Evolutionary conservation across 1,140 invertebrate species (phyloP).

Genomic region (Stegodyphus mimosarum): DNA sequence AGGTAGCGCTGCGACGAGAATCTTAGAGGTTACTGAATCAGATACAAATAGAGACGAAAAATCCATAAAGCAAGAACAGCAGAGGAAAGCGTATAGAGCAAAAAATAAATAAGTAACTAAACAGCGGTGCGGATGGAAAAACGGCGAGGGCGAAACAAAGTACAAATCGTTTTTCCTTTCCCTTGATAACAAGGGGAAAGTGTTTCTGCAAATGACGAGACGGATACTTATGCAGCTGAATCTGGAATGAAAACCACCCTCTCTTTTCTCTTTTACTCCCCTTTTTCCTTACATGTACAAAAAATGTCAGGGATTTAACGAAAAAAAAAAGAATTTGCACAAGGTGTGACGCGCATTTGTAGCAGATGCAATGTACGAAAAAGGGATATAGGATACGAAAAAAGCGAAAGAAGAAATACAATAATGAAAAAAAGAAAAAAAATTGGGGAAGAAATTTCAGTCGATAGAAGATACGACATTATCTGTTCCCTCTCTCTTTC

Average conservation of each 20-base stretch:
- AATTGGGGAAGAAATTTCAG: slow-evolving; percentile 41
- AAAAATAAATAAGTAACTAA: slow-evolving; percentile 15
- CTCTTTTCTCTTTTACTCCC: slow-evolving; percentile 39
- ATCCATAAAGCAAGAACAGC: background rate
- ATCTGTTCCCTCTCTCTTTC: slow-evolving; percentile 43
- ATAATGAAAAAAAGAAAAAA: slow-evolving; percentile 37
- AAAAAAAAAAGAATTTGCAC: slow-evolving; percentile 18
- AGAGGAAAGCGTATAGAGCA: background rate
- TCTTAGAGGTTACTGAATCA: background rate
- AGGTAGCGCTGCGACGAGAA: background rate
- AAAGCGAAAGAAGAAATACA: slow-evolving; percentile 47
- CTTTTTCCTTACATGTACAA: too few relatives aligned
- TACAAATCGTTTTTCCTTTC: slow-evolving; percentile 54
- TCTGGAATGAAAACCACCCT: slow-evolving; percentile 45
- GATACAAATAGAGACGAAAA: background rate
- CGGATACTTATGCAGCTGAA: slow-evolving; percentile 51
- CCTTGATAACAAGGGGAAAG: slow-evolving; percentile 17
- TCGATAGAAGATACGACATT: slow-evolving; percentile 60
- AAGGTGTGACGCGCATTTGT: slow-evolving; percentile 33
- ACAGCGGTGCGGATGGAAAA: background rate
- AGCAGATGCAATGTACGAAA: slow-evolving; percentile 47
- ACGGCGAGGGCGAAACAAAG: slow-evolving; percentile 3
- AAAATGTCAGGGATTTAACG: background rate
- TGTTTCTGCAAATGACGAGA: slow-evolving; percentile 17
- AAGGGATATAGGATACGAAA: slow-evolving; percentile 13